Evolutionary conservation across 2,797 vertebrate genomes (phyloP), one percentile per base, ranked within the genome.

Genomic region (Cichlasoma orientale): DNA sequence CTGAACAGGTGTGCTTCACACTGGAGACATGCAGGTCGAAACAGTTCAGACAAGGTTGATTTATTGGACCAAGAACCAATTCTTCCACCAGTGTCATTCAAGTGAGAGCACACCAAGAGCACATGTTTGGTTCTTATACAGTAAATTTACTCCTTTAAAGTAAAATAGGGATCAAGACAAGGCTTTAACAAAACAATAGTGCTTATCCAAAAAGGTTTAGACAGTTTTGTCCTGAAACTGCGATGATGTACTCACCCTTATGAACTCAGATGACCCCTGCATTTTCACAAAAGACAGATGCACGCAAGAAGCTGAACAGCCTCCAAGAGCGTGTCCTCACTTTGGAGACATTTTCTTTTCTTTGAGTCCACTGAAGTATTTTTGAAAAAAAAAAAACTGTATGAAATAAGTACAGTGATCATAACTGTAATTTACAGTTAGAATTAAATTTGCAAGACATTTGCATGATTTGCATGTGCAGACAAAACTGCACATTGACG

Each of bases 261-360:
- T 75, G 59, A 81, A 75, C 71, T 78, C 2, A 3, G 6, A 31
- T 52, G 66, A 76, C 50, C 78, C 53, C 21, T 63, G 33, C n/a
- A 66, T 66, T 66, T 66, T 10, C 1, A 47, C 3, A 3, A 27
- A 63, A 18, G 21, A 44, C 59, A 63, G 59, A 19, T 44, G 16
- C 18, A n/a, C 27, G 41, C 18, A 36, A 9, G 6, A 80, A 2
- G 29, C 31, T 47, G 66, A 72, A 53, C 9, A 5, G 1, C 44
- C 23, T 84, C 63, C 18, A 7, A 38, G 11, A 8, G 19, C 14
- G 18, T 36, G n/a, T 56, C 56, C 59, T 78, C 61, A 63, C 71
- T 77, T 61, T 71, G 1, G 75, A 80, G 5, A 58, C 41, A 27
- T 27, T 23, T 76, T 78, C 66, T 57, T 78, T 44, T 82, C 56